These are phyloP conservation scores for Drosophila hydei DNA, from an alignment of 1,140 invertebrate genomes.

Conservation along the genomic window DNA sequence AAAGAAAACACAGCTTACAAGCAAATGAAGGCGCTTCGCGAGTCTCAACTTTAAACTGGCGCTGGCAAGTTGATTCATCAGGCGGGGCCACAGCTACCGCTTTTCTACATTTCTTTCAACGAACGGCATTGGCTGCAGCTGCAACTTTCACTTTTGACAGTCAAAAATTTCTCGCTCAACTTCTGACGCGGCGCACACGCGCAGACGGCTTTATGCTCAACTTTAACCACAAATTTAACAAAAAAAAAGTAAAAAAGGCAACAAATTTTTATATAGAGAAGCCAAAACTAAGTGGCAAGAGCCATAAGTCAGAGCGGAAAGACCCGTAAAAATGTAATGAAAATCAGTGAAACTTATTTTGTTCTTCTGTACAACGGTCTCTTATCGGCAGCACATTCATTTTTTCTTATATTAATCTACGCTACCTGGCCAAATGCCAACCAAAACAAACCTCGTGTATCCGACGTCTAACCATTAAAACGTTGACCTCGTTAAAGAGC, in stretches of 20 bases:
- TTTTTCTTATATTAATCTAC: constrained; percentile 4
- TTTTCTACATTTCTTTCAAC: constrained; percentile 78
- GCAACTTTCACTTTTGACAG: constrained; percentile 82
- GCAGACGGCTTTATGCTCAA: constrained; percentile 66
- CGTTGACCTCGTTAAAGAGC: constrained; percentile 56
- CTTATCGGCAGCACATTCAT: constrained; percentile 7
- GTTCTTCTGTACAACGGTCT: constrained; percentile 24
- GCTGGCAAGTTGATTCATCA: constrained; percentile 61
- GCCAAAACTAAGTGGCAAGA: constrained; percentile 53
- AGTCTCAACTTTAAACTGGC: constrained; percentile 65
- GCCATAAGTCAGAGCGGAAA: constrained; percentile 71
- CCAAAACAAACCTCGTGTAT: constrained; percentile 1
- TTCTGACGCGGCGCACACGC: constrained; percentile 55
- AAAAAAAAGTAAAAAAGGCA: constrained; percentile 20
- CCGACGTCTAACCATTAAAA: constrained; percentile 21
- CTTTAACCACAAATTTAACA: constrained; percentile 64
- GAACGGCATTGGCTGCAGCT: constrained; percentile 72
- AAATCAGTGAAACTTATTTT: constrained; percentile 78
- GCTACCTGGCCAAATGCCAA: neutral
- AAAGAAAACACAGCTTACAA: constrained; percentile 29
- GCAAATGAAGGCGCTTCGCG: constrained; percentile 17
- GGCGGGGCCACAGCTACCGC: constrained; percentile 45
- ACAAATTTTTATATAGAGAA: constrained; percentile 19
- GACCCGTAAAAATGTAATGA: constrained; percentile 62
- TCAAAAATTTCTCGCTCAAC: constrained; percentile 78